phyloP scores from a whole-genome alignment of 2,797 vertebrate genomes.

The Rhincodon typus region DNA sequence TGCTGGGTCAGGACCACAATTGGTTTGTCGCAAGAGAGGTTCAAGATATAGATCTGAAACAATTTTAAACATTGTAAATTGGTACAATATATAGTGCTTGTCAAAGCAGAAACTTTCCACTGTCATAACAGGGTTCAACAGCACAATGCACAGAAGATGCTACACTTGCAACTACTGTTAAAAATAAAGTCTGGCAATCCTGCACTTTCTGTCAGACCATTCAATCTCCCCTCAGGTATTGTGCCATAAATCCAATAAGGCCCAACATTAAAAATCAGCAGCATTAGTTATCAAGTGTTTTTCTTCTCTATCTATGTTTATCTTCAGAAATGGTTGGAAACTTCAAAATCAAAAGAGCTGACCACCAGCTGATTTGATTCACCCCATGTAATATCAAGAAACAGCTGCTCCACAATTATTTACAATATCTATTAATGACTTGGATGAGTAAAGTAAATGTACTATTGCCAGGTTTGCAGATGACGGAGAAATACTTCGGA shows the following conservation, averaged over 20 bases:
- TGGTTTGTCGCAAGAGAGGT: too few relatives aligned
- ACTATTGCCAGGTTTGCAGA: too few relatives aligned
- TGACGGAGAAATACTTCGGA: too few relatives aligned
- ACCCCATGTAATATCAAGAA: not conserved
- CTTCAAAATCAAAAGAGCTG: not conserved
- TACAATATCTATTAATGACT: too few relatives aligned
- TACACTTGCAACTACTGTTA: not conserved
- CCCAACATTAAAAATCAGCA: conserved; percentile 2
- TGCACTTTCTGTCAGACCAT: not conserved
- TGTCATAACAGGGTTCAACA: not conserved
- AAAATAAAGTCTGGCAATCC: not conserved
- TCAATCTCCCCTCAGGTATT: conserved; percentile 22
- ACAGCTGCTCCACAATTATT: too few relatives aligned
- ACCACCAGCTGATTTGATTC: not conserved
- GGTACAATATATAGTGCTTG: not conserved
- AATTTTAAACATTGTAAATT: not conserved
- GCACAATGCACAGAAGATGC: not conserved
- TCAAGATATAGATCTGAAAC: not conserved
- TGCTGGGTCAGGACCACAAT: not conserved
- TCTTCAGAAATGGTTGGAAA: not conserved
- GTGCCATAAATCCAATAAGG: conserved; percentile 4
- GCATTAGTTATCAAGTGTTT: not conserved
- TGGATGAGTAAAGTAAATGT: too few relatives aligned
- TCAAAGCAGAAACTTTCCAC: conserved; percentile 18
- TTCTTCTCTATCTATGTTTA: not conserved